Evolutionary conservation across 2,797 vertebrate species (phyloP), one percentile per base, ranked within the genome.

Genomic region (Phalloptychus januarius): DNA sequence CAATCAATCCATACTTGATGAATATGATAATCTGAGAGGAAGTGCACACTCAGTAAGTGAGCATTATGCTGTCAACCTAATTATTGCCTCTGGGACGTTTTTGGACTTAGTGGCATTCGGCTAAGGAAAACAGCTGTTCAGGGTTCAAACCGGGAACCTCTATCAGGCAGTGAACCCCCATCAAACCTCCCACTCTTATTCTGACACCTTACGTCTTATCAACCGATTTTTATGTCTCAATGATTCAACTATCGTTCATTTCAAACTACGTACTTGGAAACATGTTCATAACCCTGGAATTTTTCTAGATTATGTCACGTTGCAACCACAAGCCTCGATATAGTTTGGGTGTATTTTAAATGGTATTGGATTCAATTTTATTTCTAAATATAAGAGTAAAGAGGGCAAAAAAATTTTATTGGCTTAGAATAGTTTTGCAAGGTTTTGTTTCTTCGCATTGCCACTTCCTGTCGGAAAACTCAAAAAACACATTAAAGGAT

Each of bases 71-170:
- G 90, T 92, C 90, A 93, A 87, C 84, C 88, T 92, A 91, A 92
- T 93, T 91, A 93, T 90, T 92, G 89, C 86, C 89, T 88, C 86
- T 83, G 83, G 82, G 89, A 92, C 76, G 77, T 79, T 77, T 89
- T 72, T 90, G 81, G 85, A 87, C 79, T 88, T 85, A 72, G 77
- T 80, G 83, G 86, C 78, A 83, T 74, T 88, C 76, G 69, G 83
- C 83, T 83, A 91, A 85, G 82, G 80, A 81, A 79, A 72, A 71
- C 76, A 77, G 78, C 89, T 80, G 86, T 65, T 77, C 75, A 74
- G 77, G 84, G 73, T 81, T 74, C 79, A 85, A 86, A 76, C 67
- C 71, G 75, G 65, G 25, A 46, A 83, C 76, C 72, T 82, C 75
- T 67, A 79, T 87, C 83, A 79, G 83, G 77, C 83, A 61, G 76